These are phyloP conservation scores for Ptyas mucosa DNA, from an alignment of 2,113 vertebrate species.

Conservation along the genomic window DNA sequence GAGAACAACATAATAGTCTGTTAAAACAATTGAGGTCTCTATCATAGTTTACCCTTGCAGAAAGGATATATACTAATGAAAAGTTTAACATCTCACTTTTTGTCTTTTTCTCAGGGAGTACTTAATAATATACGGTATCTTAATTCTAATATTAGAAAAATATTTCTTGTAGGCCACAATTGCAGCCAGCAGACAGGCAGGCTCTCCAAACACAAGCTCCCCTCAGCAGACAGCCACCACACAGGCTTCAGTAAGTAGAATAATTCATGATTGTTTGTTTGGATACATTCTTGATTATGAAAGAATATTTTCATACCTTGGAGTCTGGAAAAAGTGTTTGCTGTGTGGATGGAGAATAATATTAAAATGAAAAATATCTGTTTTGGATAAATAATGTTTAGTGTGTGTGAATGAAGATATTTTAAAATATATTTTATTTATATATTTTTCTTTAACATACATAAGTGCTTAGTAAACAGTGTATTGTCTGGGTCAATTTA, in stretches of 20 bases:
- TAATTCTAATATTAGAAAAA: not conserved
- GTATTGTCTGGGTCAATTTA: too few species aligned
- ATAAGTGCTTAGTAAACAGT: too few species aligned
- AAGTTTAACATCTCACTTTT: not conserved
- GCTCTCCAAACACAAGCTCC: constrained; percentile 83
- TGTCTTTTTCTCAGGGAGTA: not conserved
- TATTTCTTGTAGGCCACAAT: constrained; percentile 82
- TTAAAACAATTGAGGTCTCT: not conserved
- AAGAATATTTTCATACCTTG: not conserved
- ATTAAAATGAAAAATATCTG: not conserved
- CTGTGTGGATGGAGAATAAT: not conserved
- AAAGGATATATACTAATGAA: not conserved
- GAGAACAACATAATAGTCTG: not conserved
- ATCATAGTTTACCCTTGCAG: not conserved
- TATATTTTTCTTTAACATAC: too few species aligned
- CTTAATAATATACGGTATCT: not conserved
- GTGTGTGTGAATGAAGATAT: not conserved
- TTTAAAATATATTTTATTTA: not conserved
- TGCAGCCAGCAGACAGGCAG: constrained; percentile 92
- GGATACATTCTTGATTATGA: not conserved
- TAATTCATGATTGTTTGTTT: not conserved
- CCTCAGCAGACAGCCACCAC: constrained; percentile 83
- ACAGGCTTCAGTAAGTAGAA: constrained; percentile 74
- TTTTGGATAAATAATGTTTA: not conserved
- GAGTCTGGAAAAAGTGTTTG: not conserved